Percentiles rank a stretch among this genome's conserved stretches.
phyloP scores from a whole-genome alignment of 2,113 vertebrate species.

The Nansenia antarctica region DNA sequence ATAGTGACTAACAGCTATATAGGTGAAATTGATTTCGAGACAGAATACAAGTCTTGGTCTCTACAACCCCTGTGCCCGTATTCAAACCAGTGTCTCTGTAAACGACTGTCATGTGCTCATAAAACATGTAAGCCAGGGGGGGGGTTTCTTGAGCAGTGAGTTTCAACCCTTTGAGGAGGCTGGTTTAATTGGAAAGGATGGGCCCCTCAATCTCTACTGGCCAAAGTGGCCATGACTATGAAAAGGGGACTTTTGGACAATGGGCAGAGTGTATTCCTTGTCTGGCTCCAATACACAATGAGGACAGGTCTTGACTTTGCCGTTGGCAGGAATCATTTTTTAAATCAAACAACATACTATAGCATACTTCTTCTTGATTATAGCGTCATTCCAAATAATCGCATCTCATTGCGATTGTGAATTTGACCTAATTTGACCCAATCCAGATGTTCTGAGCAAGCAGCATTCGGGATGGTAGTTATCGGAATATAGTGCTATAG shows the following conservation, averaged over 20 bases:
- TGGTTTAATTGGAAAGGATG: constrained; percentile 40
- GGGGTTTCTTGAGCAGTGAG: constrained; percentile 6
- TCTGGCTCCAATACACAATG: constrained; percentile 78
- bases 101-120: too few relatives aligned
- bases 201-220: constrained; percentile 45
- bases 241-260: constrained; percentile 56
- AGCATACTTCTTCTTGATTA: neutral
- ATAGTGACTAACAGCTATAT: too few relatives aligned
- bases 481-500: too few relatives aligned
- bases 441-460: neutral
- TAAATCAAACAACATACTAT: neutral
- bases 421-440: neutral
- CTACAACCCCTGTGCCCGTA: too few relatives aligned
- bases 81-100: too few relatives aligned
- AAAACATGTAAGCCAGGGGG: too few relatives aligned
- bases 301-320: constrained; percentile 27
- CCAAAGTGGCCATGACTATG: constrained; percentile 63
- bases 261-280: constrained; percentile 60
- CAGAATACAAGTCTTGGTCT: too few relatives aligned
- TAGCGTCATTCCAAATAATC: neutral
- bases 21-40: too few relatives aligned
- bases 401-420: neutral
- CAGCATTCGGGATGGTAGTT: too few relatives aligned
- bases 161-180: constrained; percentile 28
- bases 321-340: neutral